Evolutionary conservation across 2,888 invertebrate species (phyloP).

Genomic region (Agrochola lota): DNA sequence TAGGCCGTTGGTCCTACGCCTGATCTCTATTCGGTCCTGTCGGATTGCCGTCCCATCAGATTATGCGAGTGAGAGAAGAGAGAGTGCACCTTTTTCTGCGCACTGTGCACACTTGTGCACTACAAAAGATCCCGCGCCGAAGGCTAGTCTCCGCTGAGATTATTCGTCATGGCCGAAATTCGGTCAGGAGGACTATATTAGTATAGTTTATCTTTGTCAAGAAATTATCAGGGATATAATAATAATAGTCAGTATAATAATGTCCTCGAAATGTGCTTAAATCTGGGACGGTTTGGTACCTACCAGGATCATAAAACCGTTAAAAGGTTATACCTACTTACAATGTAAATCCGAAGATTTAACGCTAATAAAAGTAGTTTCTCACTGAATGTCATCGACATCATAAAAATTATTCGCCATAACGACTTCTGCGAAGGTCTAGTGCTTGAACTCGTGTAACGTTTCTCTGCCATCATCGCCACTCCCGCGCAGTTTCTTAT

Average conservation of each 20-base stretch:
- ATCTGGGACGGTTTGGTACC: not conserved
- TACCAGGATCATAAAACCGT: slow-evolving; percentile 16
- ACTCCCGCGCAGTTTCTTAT: slow-evolving; percentile 26
- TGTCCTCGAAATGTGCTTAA: not conserved
- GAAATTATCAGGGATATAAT: not conserved
- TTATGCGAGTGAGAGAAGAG: too few relatives aligned
- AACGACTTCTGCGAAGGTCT: slow-evolving; percentile 53
- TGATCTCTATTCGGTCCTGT: too few relatives aligned
- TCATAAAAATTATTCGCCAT: slow-evolving; percentile 53
- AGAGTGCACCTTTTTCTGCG: too few relatives aligned
- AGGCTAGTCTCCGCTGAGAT: too few relatives aligned
- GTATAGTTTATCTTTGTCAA: too few relatives aligned
- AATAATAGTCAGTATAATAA: not conserved
- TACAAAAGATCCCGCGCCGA: too few relatives aligned
- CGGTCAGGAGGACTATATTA: too few relatives aligned
- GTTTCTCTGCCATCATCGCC: slow-evolving; percentile 18
- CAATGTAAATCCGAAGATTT: slow-evolving; percentile 45
- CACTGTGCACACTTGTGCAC: too few relatives aligned
- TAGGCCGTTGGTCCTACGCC: too few relatives aligned
- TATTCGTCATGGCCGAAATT: too few relatives aligned
- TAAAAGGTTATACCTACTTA: slow-evolving; percentile 33
- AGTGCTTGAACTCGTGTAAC: slow-evolving; percentile 21
- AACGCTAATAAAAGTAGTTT: slow-evolving; percentile 44
- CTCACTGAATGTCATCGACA: slow-evolving; percentile 43
- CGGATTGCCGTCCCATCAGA: too few relatives aligned